Evolutionary conservation across 1,140 invertebrate species (phyloP).

Genomic region (Armadillidium nasatum): DNA sequence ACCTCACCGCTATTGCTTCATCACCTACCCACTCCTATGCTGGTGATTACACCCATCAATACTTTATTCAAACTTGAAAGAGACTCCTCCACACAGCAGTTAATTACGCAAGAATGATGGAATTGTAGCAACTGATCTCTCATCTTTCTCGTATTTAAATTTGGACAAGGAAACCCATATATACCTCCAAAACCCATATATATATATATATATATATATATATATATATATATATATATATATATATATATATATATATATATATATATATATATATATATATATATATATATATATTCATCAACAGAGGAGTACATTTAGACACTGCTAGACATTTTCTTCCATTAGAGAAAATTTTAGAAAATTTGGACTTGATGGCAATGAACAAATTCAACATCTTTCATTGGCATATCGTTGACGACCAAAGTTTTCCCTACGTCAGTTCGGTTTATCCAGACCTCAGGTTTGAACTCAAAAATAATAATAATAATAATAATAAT

Average conservation of each 20-base stretch:
- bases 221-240: slow-evolving; percentile 16
- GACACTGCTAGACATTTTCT: not conserved
- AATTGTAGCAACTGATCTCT: too few species aligned
- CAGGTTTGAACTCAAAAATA: slow-evolving; percentile 32
- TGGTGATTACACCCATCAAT: too few species aligned
- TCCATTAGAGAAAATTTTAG: not conserved
- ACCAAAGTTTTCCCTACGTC: slow-evolving; percentile 59
- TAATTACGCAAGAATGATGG: too few species aligned
- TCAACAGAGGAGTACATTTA: not conserved
- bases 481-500: too few species aligned
- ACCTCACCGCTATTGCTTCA: too few species aligned
- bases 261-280: slow-evolving; percentile 4
- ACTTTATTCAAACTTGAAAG: too few species aligned
- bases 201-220: slow-evolving; percentile 25
- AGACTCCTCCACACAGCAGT: too few species aligned
- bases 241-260: slow-evolving; percentile 7
- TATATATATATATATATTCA: slow-evolving; percentile 22
- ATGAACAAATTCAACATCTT: slow-evolving; percentile 56
- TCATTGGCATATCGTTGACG: slow-evolving; percentile 63
- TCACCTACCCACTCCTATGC: too few species aligned
- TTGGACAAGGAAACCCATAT: too few species aligned
- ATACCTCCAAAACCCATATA: too few species aligned
- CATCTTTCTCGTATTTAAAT: too few species aligned
- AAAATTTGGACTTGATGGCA: slow-evolving; percentile 34
- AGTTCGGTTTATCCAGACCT: slow-evolving; percentile 56